Evolutionary conservation across 2,888 invertebrate genomes (phyloP).

Genomic region (Andrena bucephala): DNA sequence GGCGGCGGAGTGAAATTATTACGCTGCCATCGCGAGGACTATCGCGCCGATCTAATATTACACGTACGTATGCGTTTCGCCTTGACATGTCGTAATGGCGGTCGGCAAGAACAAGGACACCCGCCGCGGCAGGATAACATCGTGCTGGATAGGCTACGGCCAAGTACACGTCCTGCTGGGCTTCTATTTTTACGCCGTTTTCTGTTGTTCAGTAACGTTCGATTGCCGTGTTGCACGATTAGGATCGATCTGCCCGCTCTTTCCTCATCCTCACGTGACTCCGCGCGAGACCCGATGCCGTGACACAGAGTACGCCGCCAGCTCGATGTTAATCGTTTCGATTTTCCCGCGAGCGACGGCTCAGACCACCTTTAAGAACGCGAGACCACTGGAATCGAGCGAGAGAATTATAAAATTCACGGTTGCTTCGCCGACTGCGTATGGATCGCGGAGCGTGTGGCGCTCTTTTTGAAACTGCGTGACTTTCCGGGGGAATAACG

Average conservation of each 20-base stretch:
- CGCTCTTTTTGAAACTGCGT: too few relatives aligned
- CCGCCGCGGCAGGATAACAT: conserved; percentile 74
- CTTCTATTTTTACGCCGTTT: conserved; percentile 69
- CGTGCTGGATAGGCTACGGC: conserved; percentile 71
- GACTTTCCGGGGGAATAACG: too few relatives aligned
- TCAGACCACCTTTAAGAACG: not conserved
- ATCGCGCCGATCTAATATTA: conserved; percentile 69
- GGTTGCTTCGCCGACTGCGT: too few relatives aligned
- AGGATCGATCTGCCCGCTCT: conserved; percentile 65
- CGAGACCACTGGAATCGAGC: not conserved
- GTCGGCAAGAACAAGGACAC: conserved; percentile 76
- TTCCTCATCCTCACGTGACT: conserved; percentile 53
- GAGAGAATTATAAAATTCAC: not conserved
- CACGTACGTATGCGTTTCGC: conserved; percentile 69
- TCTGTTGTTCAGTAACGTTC: conserved; percentile 61
- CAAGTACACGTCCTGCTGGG: conserved; percentile 67
- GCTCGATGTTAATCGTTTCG: conserved; percentile 10
- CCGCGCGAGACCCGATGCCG: conserved; percentile 42
- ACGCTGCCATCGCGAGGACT: conserved; percentile 41
- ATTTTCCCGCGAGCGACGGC: not conserved
- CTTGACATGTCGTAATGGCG: conserved; percentile 77
- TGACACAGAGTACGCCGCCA: conserved; percentile 17
- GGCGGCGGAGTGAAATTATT: conserved; percentile 49
- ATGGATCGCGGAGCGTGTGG: too few relatives aligned
- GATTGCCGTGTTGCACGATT: conserved; percentile 61